phyloP scores from a whole-genome alignment of 2,888 invertebrate genomes.

The Eueremaeus valkanovi region DNA sequence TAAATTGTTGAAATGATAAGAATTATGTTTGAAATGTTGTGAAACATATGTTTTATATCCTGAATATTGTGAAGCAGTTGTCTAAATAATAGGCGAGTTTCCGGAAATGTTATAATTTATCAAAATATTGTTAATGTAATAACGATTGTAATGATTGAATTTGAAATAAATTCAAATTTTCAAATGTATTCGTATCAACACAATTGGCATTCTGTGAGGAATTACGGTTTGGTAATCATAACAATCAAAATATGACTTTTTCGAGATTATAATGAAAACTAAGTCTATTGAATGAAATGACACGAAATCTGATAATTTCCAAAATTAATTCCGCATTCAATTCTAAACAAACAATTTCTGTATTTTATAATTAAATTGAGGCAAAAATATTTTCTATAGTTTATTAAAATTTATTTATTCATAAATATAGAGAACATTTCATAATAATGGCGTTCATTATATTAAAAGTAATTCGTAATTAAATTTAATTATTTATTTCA shows the following conservation, averaged over 20 bases:
- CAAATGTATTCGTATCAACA: no score
- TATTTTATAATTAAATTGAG: no score
- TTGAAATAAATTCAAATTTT: not conserved
- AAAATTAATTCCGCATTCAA: not conserved
- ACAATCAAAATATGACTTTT: not conserved
- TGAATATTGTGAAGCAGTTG: not conserved
- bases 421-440: no score
- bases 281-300: not conserved
- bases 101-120: not conserved
- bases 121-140: not conserved
- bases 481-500: no score
- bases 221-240: not conserved
- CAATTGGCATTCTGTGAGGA: no score
- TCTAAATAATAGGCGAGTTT: not conserved
- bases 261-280: not conserved
- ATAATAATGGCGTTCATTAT: no score
- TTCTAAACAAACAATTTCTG: no score
- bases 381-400: no score
- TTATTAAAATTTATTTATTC: no score
- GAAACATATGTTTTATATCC: conserved; percentile 9
- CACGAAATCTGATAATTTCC: not conserved
- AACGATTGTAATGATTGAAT: not conserved
- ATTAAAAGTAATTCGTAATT: no score
- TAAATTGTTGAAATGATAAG: not conserved
- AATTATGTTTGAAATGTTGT: not conserved